phyloP scores from a whole-genome alignment of 2,113 vertebrate genomes.

The Helogale parvula region DNA sequence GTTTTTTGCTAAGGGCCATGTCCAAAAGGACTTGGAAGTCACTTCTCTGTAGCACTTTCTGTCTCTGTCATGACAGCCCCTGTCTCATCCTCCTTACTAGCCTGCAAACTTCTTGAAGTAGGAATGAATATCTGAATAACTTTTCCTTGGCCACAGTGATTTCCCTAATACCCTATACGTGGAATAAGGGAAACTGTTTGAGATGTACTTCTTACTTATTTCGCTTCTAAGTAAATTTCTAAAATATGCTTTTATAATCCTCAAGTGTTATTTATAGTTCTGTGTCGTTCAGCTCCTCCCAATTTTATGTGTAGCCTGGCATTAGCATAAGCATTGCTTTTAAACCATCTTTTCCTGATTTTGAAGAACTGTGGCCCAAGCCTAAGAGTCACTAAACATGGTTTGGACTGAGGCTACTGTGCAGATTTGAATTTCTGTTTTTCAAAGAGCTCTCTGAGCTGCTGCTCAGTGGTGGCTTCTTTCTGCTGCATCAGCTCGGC shows the following conservation, averaged over 20 bases:
- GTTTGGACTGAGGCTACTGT: constrained; percentile 7
- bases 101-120: neutral
- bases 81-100: neutral
- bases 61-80: neutral
- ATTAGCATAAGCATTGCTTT: neutral
- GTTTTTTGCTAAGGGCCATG: neutral
- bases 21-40: neutral
- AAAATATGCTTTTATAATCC: neutral
- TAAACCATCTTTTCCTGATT: neutral
- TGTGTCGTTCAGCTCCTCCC: neutral
- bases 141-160: constrained; percentile 6
- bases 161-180: neutral
- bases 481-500: constrained; percentile 95
- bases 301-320: neutral
- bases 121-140: neutral
- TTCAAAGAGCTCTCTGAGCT: constrained; percentile 92
- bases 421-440: constrained; percentile 85
- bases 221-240: constrained; percentile 41
- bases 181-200: neutral
- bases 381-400: neutral
- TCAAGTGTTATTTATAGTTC: neutral
- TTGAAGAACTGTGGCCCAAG: neutral
- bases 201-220: neutral
- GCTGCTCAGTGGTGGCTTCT: constrained; percentile 92
- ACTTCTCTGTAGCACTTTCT: neutral